Evolutionary conservation across 2,797 vertebrate genomes (phyloP).

Genomic region (Poliocrania exsul): DNA sequence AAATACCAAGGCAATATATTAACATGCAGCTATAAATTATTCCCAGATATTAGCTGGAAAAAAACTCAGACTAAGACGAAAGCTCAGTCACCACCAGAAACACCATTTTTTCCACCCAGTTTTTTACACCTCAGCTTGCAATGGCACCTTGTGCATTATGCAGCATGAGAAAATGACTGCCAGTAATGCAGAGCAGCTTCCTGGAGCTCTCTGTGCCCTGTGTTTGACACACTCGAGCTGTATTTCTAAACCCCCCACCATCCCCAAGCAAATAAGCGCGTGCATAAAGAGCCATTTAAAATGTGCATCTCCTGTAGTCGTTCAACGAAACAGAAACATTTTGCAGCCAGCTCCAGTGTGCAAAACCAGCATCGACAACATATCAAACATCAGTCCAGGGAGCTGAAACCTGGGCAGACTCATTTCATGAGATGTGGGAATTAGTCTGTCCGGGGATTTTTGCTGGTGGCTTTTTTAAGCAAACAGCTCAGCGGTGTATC

Average conservation of each 20-base stretch:
- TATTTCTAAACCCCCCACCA: neutral
- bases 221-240: neutral
- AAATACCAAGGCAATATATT: slow-evolving; percentile 23
- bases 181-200: slow-evolving; percentile 4
- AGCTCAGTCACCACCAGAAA: slow-evolving; percentile 10
- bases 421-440: neutral
- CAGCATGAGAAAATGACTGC: slow-evolving; percentile 35
- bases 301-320: neutral
- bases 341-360: neutral
- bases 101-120: neutral
- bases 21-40: slow-evolving; percentile 20
- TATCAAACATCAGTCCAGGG: neutral
- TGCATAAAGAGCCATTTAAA: neutral
- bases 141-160: slow-evolving; percentile 44
- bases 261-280: neutral
- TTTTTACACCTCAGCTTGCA: slow-evolving; percentile 47
- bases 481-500: neutral
- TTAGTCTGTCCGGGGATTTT: neutral
- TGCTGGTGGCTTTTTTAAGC: neutral
- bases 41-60: slow-evolving; percentile 41
- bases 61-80: neutral
- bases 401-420: neutral
- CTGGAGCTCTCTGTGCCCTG: neutral
- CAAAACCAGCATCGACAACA: neutral
- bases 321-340: neutral